phyloP scores from a whole-genome alignment of 2,797 vertebrate species.

The Sebastes steindachneri region DNA sequence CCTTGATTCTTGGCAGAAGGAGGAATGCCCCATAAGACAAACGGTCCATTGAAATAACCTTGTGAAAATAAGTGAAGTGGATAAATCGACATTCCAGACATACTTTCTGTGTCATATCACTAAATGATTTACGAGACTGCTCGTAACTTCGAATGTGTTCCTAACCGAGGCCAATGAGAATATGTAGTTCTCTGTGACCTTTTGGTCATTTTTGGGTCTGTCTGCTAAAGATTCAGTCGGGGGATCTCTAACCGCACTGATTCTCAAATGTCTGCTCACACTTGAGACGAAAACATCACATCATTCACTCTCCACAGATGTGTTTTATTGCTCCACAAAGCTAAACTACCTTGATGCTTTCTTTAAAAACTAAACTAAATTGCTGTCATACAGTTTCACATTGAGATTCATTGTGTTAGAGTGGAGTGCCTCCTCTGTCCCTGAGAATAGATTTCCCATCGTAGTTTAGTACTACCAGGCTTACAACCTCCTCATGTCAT shows the following conservation, averaged over 20 bases:
- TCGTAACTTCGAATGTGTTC: background rate
- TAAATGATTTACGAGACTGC: slow-evolving; percentile 11
- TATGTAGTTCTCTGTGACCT: background rate
- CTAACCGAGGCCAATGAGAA: background rate
- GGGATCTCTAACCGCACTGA: slow-evolving; percentile 75
- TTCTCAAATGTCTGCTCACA: slow-evolving; percentile 67
- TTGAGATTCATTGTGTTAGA: slow-evolving; percentile 78
- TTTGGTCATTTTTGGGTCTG: slow-evolving; percentile 77
- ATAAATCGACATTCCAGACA: slow-evolving; percentile 44
- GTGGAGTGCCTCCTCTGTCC: slow-evolving; percentile 51
- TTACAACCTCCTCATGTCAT: slow-evolving; percentile 46
- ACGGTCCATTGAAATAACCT: slow-evolving; percentile 52
- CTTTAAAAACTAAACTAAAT: background rate
- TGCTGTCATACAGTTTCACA: slow-evolving; percentile 13
- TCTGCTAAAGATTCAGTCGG: slow-evolving; percentile 72
- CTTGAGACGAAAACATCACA: slow-evolving; percentile 15
- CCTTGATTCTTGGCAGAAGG: slow-evolving; percentile 52
- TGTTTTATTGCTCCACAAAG: slow-evolving; percentile 8
- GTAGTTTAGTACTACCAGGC: slow-evolving; percentile 44
- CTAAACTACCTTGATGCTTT: background rate
- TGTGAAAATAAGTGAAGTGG: slow-evolving; percentile 24
- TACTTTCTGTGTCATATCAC: slow-evolving; percentile 20
- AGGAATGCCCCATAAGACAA: slow-evolving; percentile 54
- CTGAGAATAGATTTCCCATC: slow-evolving; percentile 51
- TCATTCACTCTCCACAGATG: slow-evolving; percentile 1